Conservation (phyloP, 1,140 invertebrate species). For the Tribolium castaneum region DNA sequence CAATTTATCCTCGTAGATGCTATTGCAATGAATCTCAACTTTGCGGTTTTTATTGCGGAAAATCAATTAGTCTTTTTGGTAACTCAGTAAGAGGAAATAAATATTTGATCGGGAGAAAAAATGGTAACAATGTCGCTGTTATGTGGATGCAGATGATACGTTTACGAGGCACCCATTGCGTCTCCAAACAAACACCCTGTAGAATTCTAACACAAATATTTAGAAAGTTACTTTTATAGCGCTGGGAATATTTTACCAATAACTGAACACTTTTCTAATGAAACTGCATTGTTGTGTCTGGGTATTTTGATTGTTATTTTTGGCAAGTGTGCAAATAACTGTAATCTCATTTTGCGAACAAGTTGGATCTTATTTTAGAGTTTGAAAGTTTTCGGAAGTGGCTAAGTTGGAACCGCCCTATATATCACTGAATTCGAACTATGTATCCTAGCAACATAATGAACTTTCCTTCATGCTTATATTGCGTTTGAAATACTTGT, state of each 20-base stretch:
- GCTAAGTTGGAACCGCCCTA: background rate
- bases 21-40: background rate
- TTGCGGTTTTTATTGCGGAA: background rate
- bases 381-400: constrained; percentile 4
- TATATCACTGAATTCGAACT: constrained; percentile 27
- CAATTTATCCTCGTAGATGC: too few species aligned
- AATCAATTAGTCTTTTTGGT: constrained; percentile 7
- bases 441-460: constrained; percentile 29
- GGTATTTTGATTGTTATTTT: background rate
- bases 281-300: background rate
- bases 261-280: background rate
- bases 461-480: constrained; percentile 31
- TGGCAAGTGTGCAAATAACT: background rate
- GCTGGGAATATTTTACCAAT: constrained; percentile 17
- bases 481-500: constrained; percentile 35
- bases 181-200: constrained; percentile 9
- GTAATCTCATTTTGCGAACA: background rate
- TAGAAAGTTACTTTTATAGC: constrained; percentile 1
- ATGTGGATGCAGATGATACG: too few species aligned
- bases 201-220: constrained; percentile 11
- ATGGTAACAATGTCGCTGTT: too few species aligned
- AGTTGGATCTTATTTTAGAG: constrained; percentile 5
- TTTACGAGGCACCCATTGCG: background rate
- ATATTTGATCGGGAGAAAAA: background rate
- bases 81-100: constrained; percentile 3